phyloP scores from a whole-genome alignment of 2,797 vertebrate genomes.

The Poeciliopsis turneri region DNA sequence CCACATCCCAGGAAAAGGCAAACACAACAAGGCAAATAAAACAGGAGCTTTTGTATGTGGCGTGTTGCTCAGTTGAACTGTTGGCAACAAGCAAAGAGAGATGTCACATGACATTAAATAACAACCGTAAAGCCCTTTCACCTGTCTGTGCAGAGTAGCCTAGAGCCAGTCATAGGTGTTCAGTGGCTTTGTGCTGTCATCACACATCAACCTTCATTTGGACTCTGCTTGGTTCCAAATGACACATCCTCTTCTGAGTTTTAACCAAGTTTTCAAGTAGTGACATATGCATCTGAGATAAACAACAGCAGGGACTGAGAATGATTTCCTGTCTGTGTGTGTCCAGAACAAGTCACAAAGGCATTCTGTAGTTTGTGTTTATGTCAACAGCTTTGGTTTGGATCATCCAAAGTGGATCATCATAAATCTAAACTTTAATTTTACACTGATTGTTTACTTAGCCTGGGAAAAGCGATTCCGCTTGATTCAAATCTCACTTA shows the following conservation, averaged over 20 bases:
- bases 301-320: slow-evolving; percentile 40
- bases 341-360: not conserved
- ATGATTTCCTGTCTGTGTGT: not conserved
- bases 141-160: slow-evolving; percentile 54
- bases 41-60: slow-evolving; percentile 13
- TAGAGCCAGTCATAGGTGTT: slow-evolving; percentile 64
- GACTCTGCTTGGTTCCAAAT: slow-evolving; percentile 58
- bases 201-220: slow-evolving; percentile 67
- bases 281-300: slow-evolving; percentile 53
- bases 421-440: not conserved
- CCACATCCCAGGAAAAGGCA: slow-evolving; percentile 28
- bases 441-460: no score
- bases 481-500: no score
- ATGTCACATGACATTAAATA: slow-evolving; percentile 53
- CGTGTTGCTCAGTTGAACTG: slow-evolving; percentile 42
- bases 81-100: slow-evolving; percentile 35
- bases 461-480: no score
- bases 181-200: slow-evolving; percentile 72
- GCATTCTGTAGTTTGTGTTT: not conserved
- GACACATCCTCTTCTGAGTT: slow-evolving; percentile 64
- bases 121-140: slow-evolving; percentile 47
- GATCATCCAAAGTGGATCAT: not conserved
- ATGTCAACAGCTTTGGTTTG: not conserved
- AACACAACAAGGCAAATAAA: slow-evolving; percentile 30
- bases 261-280: slow-evolving; percentile 64